These are phyloP conservation scores for Psylliodes chrysocephalus DNA, from an alignment of 2,888 invertebrate species.

Conservation along the genomic window DNA sequence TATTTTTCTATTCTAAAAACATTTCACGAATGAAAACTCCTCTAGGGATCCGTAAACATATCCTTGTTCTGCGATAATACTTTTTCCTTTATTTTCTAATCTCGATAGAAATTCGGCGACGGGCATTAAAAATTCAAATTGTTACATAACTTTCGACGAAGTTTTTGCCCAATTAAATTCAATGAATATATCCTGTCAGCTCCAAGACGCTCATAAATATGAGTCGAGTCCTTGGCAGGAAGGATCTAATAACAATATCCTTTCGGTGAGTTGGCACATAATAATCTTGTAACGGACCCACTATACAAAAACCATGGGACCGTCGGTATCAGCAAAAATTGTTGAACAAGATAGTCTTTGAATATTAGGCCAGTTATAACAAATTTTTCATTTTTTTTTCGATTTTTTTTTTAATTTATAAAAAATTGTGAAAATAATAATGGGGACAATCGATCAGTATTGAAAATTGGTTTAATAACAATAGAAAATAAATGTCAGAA, in stretches of 20 bases:
- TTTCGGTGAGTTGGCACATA: slow-evolving; percentile 35
- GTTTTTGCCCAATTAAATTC: slow-evolving; percentile 26
- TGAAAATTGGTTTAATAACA: no score
- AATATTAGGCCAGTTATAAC: slow-evolving; percentile 19
- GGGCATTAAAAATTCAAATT: slow-evolving; percentile 12
- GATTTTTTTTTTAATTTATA: no score
- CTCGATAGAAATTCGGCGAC: slow-evolving; percentile 1
- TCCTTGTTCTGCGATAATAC: no score
- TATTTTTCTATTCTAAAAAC: no score
- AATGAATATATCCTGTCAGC: slow-evolving; percentile 27
- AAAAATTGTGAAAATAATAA: no score
- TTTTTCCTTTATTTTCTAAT: background rate
- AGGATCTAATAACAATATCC: slow-evolving; percentile 39
- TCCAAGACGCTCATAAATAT: slow-evolving; percentile 19
- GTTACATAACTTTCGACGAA: slow-evolving; percentile 6
- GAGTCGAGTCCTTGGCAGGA: slow-evolving; percentile 31
- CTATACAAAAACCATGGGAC: slow-evolving; percentile 28
- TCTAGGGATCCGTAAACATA: no score
- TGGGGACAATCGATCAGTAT: no score
- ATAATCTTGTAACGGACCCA: slow-evolving; percentile 36
- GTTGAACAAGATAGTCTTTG: slow-evolving; percentile 36
- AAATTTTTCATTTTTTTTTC: no score
- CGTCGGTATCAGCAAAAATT: slow-evolving; percentile 31
- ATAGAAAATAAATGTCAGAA: no score
- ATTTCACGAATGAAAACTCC: no score